Evolutionary conservation across 2,797 vertebrate genomes (phyloP), one percentile per base, ranked within the genome.

Genomic region (Sternotherus odoratus): DNA sequence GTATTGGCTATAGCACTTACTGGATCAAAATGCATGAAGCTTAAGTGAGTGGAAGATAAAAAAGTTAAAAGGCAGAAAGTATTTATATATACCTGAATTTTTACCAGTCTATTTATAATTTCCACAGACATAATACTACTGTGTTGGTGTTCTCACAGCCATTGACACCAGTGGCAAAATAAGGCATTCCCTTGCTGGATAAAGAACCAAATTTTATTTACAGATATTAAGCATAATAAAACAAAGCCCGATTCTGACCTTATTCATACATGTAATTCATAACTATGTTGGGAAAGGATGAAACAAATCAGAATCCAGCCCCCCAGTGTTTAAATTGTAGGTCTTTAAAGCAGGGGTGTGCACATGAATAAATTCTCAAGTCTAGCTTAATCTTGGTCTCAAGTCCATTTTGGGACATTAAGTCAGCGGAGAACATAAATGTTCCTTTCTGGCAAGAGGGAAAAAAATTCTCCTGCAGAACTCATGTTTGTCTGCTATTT

Each of bases 261-360:
- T 19, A 7, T 48, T 56, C 17, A 79, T 13, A 2, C 3, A 13
- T 0, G 0, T 78, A 78, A 87, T 17, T 39, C n/a, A 19, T 1
- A 30, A 46, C 13, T 48, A 15, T 56, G 15, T 79, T 28, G 48
- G n/a, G 49, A 51, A 57, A 24, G 12, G 2, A 15, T 60, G 5
- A 8, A 36, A 30, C 12, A 83, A 13, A 83, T 3, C n/a, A 63
- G 26, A 51, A n/a, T 12, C 85, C 77, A 54, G 24, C 19, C 28
- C 80, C 72, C 15, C 1, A 81, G 43, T n/a, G 43, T 5, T 83
- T 49, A 79, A 23, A 8, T 21, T n/a, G 46, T 78, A 6, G 0
- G 4, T 1, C 30, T 9, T 91, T 50, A 78, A 75, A 78, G 9
- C 10, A 39, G 16, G n/a, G 24, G 4, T 48, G 17, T 1, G 12